phyloP scores from a whole-genome alignment of 2,113 vertebrate genomes.

The Hoplias malabaricus region DNA sequence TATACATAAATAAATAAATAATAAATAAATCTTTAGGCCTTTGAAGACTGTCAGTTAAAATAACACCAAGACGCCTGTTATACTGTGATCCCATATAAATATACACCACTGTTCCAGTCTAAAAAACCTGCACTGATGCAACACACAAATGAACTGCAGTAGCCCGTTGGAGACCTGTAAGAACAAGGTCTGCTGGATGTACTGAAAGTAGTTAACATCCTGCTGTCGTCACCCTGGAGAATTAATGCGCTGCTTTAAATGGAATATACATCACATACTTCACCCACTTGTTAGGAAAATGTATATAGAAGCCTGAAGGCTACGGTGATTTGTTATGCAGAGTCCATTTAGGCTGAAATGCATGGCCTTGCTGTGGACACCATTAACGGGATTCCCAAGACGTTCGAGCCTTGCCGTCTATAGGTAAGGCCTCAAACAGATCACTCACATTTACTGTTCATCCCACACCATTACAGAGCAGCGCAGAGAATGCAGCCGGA shows the following conservation, averaged over 20 bases:
- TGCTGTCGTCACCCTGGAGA: not conserved
- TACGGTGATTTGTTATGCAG: conserved; percentile 35
- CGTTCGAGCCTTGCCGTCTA: conserved; percentile 25
- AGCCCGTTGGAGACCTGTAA: not conserved
- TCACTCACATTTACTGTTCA: conserved; percentile 50
- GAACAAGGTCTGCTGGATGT: conserved; percentile 15
- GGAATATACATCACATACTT: conserved; percentile 36
- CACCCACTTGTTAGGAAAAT: conserved; percentile 42
- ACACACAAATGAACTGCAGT: not conserved
- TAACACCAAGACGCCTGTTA: not conserved
- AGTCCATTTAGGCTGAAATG: conserved; percentile 44
- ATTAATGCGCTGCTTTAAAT: conserved; percentile 35
- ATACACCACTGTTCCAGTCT: not conserved
- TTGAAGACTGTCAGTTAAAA: too few relatives aligned
- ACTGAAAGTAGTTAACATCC: conserved; percentile 15
- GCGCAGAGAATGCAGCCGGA: conserved; percentile 9
- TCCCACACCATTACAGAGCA: conserved; percentile 45
- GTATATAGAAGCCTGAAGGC: conserved; percentile 33
- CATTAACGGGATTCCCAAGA: conserved; percentile 28
- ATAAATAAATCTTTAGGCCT: too few relatives aligned
- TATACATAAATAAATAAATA: too few relatives aligned
- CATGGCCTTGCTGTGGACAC: conserved; percentile 17
- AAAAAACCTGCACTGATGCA: not conserved
- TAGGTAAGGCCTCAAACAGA: conserved; percentile 35
- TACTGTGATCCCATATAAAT: not conserved